Evolutionary conservation across 1,140 invertebrate genomes (phyloP).

Genomic region (Aphelinus atriplicis): DNA sequence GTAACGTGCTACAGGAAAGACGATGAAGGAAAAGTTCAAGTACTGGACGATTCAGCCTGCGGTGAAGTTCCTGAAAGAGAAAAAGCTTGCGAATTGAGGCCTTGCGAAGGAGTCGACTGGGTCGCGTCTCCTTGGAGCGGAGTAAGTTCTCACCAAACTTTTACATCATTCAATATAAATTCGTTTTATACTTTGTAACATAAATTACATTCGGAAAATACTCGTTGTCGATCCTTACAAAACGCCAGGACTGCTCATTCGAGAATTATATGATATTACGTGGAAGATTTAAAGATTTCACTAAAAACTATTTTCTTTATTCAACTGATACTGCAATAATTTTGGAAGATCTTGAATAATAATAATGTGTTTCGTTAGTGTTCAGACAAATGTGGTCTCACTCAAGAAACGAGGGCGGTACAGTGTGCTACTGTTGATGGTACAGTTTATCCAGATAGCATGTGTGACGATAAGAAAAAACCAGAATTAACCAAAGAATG

Average conservation of each 20-base stretch:
- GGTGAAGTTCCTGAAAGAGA: slow-evolving; percentile 76
- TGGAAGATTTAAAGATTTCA: too few relatives aligned
- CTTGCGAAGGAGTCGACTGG: slow-evolving; percentile 94
- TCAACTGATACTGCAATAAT: background rate
- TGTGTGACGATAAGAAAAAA: slow-evolving; percentile 70
- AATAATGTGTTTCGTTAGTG: slow-evolving; percentile 68
- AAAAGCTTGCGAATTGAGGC: slow-evolving; percentile 78
- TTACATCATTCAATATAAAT: slow-evolving; percentile 11
- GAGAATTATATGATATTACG: too few relatives aligned
- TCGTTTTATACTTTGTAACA: background rate
- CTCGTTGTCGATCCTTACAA: too few relatives aligned
- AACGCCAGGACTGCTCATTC: too few relatives aligned
- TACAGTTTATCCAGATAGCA: slow-evolving; percentile 74
- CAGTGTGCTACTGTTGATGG: slow-evolving; percentile 79
- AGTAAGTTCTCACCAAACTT: slow-evolving; percentile 69
- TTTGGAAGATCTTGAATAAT: too few relatives aligned
- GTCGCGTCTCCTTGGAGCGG: slow-evolving; percentile 87
- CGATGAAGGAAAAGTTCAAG: slow-evolving; percentile 74
- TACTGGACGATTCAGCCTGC: slow-evolving; percentile 79
- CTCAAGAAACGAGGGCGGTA: slow-evolving; percentile 77
- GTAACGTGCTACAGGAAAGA: slow-evolving; percentile 80
- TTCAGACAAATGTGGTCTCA: slow-evolving; percentile 76
- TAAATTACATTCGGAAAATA: background rate
- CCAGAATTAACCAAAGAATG: slow-evolving; percentile 73
- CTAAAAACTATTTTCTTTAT: slow-evolving; percentile 13